Conservation (phyloP, 2,797 vertebrate species). For the Lithobates pipiens region DNA sequence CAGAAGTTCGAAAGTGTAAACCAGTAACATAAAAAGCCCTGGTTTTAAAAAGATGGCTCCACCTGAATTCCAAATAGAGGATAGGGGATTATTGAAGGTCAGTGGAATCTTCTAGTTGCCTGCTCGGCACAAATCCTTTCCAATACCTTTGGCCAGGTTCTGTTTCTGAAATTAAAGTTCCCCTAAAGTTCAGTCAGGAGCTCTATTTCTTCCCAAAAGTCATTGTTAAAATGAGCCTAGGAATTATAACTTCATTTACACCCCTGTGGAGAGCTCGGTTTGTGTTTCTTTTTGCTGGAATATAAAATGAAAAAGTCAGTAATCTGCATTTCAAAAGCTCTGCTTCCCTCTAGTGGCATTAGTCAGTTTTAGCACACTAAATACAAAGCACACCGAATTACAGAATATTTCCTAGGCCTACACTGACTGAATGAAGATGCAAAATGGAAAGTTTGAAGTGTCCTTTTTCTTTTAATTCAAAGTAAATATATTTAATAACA, state of each 20-base stretch:
- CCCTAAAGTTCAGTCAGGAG: neutral
- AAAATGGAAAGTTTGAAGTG: neutral
- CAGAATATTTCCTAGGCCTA: neutral
- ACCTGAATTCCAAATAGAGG: neutral
- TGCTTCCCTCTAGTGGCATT: constrained; percentile 54
- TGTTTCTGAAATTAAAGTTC: neutral
- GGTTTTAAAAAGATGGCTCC: neutral
- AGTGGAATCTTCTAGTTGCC: neutral
- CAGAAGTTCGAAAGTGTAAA: too few relatives aligned
- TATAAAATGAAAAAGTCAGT: neutral
- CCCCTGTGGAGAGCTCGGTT: neutral
- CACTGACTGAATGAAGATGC: neutral
- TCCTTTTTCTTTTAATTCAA: neutral
- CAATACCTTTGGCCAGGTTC: neutral
- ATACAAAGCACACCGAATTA: neutral
- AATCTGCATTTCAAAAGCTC: constrained; percentile 20
- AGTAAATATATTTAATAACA: neutral
- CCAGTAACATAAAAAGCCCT: neutral
- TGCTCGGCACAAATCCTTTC: neutral
- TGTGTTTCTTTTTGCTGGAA: neutral
- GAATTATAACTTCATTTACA: neutral
- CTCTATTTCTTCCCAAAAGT: neutral
- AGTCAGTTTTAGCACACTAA: neutral
- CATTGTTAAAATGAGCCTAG: neutral
- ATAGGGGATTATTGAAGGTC: neutral